Evolutionary conservation across 1,140 invertebrate species (phyloP).

Genomic region (Doryteuthis pealeii): DNA sequence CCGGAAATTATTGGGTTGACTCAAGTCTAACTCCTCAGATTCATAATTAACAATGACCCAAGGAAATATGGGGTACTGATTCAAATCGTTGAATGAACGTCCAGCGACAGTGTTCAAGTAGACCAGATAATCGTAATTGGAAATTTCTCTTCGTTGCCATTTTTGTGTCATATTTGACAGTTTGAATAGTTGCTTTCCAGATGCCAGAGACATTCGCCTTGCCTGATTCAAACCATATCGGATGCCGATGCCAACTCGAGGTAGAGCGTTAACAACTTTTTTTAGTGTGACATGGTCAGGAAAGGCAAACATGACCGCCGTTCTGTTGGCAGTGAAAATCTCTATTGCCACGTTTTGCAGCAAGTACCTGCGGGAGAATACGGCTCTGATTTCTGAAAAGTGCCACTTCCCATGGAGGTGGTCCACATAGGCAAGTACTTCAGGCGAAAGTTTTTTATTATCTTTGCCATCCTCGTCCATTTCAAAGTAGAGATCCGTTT

Average conservation of each 20-base stretch:
- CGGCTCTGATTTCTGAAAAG: constrained; percentile 98
- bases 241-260: constrained; percentile 95
- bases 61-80: constrained; percentile 99
- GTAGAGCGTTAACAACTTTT: constrained; percentile 96
- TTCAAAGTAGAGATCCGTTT: constrained; percentile 96
- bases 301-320: constrained; percentile 98
- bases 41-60: constrained; percentile 99
- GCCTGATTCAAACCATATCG: constrained; percentile 99
- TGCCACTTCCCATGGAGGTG: constrained; percentile 99
- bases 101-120: constrained; percentile 99
- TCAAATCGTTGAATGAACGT: constrained; percentile 97
- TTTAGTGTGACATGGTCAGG: constrained; percentile 95
- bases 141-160: constrained; percentile 97
- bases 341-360: constrained; percentile 97
- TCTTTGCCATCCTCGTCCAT: constrained; percentile 95
- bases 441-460: constrained; percentile 66
- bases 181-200: constrained; percentile 94
- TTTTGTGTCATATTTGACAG: constrained; percentile 99
- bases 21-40: constrained; percentile 92
- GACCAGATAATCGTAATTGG: constrained; percentile 99
- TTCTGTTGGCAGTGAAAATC: constrained; percentile 96
- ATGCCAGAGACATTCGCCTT: constrained; percentile 96
- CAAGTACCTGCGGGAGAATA: constrained; percentile 94
- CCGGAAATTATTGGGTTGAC: constrained; percentile 94
- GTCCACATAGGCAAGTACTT: constrained; percentile 96